phyloP scores from a whole-genome alignment of 2,888 invertebrate genomes.

The Chalcosyrphus nemorum region DNA sequence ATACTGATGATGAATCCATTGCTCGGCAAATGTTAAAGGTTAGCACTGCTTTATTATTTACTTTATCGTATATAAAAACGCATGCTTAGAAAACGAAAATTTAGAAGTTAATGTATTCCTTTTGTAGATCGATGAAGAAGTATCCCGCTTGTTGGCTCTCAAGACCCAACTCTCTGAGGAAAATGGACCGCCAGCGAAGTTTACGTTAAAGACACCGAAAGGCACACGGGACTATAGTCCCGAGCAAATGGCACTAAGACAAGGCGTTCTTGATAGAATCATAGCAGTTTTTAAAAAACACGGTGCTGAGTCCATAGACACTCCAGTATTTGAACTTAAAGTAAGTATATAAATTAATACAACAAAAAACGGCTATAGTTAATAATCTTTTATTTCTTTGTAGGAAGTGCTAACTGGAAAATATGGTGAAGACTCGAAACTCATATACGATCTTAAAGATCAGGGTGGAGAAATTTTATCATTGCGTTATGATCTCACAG shows the following conservation, averaged over 20 bases:
- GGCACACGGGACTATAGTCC: slow-evolving; percentile 98
- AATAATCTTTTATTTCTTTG: slow-evolving; percentile 60
- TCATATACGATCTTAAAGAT: slow-evolving; percentile 99
- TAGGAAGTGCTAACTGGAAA: slow-evolving; percentile 99
- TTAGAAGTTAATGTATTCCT: slow-evolving; percentile 30
- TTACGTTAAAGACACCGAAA: slow-evolving; percentile 94
- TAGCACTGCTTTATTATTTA: slow-evolving; percentile 77
- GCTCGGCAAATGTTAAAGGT: slow-evolving; percentile 80
- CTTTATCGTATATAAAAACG: slow-evolving; percentile 48
- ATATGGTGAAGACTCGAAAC: slow-evolving; percentile 99
- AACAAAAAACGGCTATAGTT: too few species aligned
- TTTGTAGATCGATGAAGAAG: slow-evolving; percentile 91
- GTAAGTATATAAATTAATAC: slow-evolving; percentile 83
- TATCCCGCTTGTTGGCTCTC: slow-evolving; percentile 90
- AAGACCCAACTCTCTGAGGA: slow-evolving; percentile 89
- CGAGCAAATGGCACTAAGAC: slow-evolving; percentile 96
- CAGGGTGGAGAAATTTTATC: slow-evolving; percentile 99
- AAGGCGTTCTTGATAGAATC: slow-evolving; percentile 93
- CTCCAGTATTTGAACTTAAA: slow-evolving; percentile 98
- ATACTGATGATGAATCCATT: slow-evolving; percentile 76
- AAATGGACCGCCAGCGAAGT: slow-evolving; percentile 87
- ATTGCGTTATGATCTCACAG: slow-evolving; percentile 98
- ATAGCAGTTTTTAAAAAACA: slow-evolving; percentile 95
- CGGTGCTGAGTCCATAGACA: slow-evolving; percentile 99
- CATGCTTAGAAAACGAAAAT: slow-evolving; percentile 8